phyloP scores from a whole-genome alignment of 1,140 invertebrate genomes.

The Marisa cornuarietis region DNA sequence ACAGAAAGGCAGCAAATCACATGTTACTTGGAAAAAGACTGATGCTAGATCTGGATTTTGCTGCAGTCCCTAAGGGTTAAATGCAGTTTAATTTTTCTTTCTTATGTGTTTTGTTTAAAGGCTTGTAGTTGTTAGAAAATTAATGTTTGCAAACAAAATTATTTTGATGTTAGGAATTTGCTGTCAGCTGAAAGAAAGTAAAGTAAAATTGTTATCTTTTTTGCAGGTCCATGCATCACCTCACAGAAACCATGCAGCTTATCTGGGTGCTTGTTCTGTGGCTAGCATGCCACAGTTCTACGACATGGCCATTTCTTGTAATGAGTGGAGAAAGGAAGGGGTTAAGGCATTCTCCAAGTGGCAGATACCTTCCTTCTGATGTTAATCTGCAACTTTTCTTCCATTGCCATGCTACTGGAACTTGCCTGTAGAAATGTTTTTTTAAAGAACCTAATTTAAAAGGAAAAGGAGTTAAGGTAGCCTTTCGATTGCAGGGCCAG shows the following conservation, averaged over 20 bases:
- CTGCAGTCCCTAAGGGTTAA: no score
- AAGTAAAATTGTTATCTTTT: neutral
- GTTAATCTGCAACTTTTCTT: neutral
- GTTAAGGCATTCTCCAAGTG: constrained; percentile 55
- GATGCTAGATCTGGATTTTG: no score
- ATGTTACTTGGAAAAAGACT: no score
- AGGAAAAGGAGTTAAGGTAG: no score
- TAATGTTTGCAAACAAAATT: neutral
- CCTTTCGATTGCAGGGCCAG: no score
- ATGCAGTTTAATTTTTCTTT: no score
- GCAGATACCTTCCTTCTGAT: constrained; percentile 31
- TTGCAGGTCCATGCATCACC: constrained; percentile 71
- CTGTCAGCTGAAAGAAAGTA: neutral
- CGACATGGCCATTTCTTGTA: constrained; percentile 66
- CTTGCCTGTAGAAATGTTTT: no score
- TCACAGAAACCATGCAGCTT: constrained; percentile 73
- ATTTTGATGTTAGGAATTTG: neutral
- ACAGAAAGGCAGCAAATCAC: no score
- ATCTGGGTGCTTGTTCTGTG: constrained; percentile 71
- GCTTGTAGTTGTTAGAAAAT: no score
- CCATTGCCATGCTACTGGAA: no score
- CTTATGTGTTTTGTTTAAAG: no score
- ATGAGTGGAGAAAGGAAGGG: constrained; percentile 60
- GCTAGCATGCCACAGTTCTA: constrained; percentile 69
- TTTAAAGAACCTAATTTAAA: no score